Evolutionary conservation across 2,113 vertebrate species (phyloP), one percentile per base, ranked within the genome.

Genomic region (Lasiurus borealis): DNA sequence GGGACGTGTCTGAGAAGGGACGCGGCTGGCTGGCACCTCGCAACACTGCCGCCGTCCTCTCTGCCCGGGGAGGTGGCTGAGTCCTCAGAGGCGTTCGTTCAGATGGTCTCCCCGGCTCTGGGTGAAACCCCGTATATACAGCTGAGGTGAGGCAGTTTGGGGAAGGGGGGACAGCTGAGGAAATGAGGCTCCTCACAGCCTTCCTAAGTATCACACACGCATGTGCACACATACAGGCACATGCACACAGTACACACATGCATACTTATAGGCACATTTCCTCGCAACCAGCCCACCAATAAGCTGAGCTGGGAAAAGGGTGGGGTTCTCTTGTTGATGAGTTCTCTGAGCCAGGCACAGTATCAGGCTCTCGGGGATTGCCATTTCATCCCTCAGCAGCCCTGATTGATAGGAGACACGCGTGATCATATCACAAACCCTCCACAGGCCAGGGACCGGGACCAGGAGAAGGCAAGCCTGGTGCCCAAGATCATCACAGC

Each of bases 11-110:
- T 62, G 54, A 44, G 64, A 11, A n/a, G 36, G 57, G 72, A 9
- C 5, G 2, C 9, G n/a, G 36, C 8, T 1, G 1, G 44, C n/a
- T 69, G 31, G 0, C 10, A 14, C 21, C 10, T 12, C 36, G 1
- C 40, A n/a, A 44, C 2, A 18, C 48, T 0, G 29, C 64, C 27
- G 12, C 34, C 84, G 25, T 8, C 75, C 52, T 40, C 68, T 52
- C 81, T 18, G 13, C 48, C 31, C 72, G 5, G 73, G 36, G 68
- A 2, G 72, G 31, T 4, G 66, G 59, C 34, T 21, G 7, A 34
- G 76, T 48, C 90, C 88, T 75, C 19, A 2, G 57, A n/a, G 50
- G 36, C 12, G 14, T 19, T 8, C n/a, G 5, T 16, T 71, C 46
- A 40, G 21, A 8, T 29, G 25, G 19, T 10, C 78, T 64, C 62